These are phyloP conservation scores for Cheilosia vernalis DNA, from an alignment of 2,888 invertebrate species.

Conservation along the genomic window DNA sequence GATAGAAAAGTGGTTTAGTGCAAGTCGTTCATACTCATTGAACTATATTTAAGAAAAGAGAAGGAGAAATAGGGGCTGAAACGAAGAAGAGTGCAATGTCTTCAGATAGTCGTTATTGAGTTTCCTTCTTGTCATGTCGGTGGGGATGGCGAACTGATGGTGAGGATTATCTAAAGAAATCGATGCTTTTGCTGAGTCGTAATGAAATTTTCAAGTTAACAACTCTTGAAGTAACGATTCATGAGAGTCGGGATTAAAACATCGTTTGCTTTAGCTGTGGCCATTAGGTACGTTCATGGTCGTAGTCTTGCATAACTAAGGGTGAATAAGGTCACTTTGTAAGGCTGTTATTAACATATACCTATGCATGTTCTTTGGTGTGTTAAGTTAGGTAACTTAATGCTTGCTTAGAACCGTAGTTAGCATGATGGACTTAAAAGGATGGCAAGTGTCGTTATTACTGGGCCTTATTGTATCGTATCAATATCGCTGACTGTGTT, in stretches of 20 bases:
- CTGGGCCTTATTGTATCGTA: no score
- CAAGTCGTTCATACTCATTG: conserved; percentile 37
- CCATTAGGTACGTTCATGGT: not conserved
- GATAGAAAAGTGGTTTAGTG: not conserved
- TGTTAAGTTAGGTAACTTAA: no score
- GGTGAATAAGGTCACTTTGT: not conserved
- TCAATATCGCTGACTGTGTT: no score
- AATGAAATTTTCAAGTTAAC: not conserved
- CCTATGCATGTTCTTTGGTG: no score
- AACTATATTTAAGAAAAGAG: conserved; percentile 17
- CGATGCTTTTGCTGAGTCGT: not conserved
- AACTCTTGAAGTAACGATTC: not conserved
- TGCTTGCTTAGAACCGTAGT: no score
- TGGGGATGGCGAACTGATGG: not conserved
- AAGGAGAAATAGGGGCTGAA: not conserved
- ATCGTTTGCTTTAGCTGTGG: not conserved
- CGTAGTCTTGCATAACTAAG: not conserved
- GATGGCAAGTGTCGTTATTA: no score
- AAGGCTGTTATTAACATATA: no score
- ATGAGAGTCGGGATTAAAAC: not conserved
- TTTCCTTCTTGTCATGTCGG: conserved; percentile 12
- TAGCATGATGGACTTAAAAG: no score
- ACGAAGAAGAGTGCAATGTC: conserved; percentile 57
- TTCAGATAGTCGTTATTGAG: conserved; percentile 42
- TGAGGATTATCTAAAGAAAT: conserved; percentile 8